phyloP scores from a whole-genome alignment of 2,113 vertebrate genomes.

The Dermatemys mawii region DNA sequence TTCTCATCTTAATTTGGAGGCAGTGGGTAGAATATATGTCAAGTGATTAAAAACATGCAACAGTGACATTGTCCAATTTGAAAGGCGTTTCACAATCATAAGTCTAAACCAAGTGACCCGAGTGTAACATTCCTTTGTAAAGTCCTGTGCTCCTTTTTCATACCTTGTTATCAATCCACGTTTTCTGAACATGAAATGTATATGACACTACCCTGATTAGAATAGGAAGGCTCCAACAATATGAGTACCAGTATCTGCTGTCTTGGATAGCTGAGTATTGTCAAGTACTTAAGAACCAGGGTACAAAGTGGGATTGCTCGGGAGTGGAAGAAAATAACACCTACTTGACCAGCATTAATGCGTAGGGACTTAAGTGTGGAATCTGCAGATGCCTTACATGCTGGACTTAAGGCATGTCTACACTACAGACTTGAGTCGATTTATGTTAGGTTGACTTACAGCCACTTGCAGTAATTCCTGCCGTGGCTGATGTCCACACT shows the following conservation, averaged over 20 bases:
- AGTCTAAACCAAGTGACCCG: not conserved
- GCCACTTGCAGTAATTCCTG: too few species aligned
- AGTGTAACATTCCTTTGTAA: not conserved
- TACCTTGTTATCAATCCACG: accelerated
- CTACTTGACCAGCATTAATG: not conserved
- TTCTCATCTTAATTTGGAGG: conserved; percentile 2
- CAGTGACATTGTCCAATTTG: not conserved
- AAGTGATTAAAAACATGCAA: conserved; percentile 3
- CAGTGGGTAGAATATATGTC: not conserved
- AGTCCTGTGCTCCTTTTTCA: not conserved
- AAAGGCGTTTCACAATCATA: conserved; percentile 7
- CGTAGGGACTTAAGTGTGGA: conserved; percentile 35
- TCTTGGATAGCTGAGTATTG: not conserved
- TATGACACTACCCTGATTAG: not conserved
- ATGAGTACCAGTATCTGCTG: not conserved
- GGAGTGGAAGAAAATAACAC: not conserved
- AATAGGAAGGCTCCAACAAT: not conserved
- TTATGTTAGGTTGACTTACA: too few species aligned
- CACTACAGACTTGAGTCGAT: too few species aligned
- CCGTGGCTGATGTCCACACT: too few species aligned
- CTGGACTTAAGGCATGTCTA: not conserved
- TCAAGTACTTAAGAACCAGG: not conserved
- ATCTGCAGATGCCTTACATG: conserved; percentile 23
- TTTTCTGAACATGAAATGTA: not conserved
- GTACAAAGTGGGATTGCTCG: not conserved